Evolutionary conservation across 64 coral and sea anemone species (phyloP).

Genomic region (Orbicella faveolata): DNA sequence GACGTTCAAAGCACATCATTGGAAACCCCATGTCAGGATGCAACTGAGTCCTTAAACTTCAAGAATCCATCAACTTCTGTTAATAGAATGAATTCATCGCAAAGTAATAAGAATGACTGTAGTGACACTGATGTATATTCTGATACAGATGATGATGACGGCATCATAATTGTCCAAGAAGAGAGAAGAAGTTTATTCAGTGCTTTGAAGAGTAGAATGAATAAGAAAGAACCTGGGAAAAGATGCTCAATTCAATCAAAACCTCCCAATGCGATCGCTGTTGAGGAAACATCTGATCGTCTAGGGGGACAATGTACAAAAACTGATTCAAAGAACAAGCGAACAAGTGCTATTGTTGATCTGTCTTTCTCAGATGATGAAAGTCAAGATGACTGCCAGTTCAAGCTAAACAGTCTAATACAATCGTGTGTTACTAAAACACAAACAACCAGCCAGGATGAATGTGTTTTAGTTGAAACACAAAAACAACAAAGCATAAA

Average conservation of each 20-base stretch:
- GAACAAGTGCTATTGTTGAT: conserved; percentile 34
- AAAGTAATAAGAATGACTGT: conserved; percentile 1
- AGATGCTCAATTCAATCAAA: neutral
- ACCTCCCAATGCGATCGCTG: neutral
- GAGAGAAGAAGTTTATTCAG: conserved; percentile 38
- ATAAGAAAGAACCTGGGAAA: neutral
- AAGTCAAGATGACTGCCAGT: neutral
- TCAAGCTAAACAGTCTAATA: neutral
- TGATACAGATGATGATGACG: conserved; percentile 43
- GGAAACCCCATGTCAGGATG: neutral
- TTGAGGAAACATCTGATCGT: neutral
- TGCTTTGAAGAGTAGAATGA: conserved; percentile 3
- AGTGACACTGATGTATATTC: conserved; percentile 36
- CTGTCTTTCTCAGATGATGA: conserved; percentile 34
- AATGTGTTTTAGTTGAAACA: neutral
- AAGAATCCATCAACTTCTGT: neutral
- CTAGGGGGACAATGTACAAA: neutral
- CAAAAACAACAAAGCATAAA: too few species aligned
- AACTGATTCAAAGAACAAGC: neutral
- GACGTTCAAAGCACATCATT: neutral
- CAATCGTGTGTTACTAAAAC: too few species aligned
- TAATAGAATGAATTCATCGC: neutral
- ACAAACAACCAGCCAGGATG: neutral
- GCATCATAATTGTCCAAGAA: conserved; percentile 11
- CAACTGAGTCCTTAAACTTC: neutral